Evolutionary conservation across 2,797 vertebrate species (phyloP).

Genomic region (Karalla daura): DNA sequence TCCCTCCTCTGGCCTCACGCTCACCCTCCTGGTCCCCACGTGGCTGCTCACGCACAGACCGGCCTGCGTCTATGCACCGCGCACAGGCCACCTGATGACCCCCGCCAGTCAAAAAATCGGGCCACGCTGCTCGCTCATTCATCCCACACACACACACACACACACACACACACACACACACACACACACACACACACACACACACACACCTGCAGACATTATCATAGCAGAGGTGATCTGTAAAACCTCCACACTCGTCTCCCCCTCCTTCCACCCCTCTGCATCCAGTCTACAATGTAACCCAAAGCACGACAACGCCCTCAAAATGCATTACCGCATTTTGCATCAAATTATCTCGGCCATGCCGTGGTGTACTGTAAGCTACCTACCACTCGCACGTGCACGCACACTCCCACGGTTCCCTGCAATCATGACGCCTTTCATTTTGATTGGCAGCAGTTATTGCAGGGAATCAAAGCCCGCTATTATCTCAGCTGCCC

Average conservation of each 20-base stretch:
- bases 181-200: conserved; percentile 23
- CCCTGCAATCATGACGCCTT: conserved; percentile 65
- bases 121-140: conserved; percentile 39
- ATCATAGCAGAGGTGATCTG: conserved; percentile 37
- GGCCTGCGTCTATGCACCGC: conserved; percentile 1
- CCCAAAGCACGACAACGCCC: conserved; percentile 6
- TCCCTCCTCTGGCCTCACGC: conserved; percentile 66
- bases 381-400: neutral
- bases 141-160: conserved; percentile 34
- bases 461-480: conserved; percentile 81
- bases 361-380: conserved; percentile 3
- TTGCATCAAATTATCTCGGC: conserved; percentile 33
- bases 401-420: conserved; percentile 32
- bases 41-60: conserved; percentile 15
- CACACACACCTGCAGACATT: conserved; percentile 33
- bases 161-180: conserved; percentile 9
- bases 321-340: conserved; percentile 23
- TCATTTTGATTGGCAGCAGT: conserved; percentile 80
- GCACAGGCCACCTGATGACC: conserved; percentile 45
- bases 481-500: conserved; percentile 80
- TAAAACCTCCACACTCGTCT: conserved; percentile 34
- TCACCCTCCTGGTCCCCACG: conserved; percentile 48
- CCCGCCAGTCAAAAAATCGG: conserved; percentile 54
- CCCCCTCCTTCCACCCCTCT: conserved; percentile 15
- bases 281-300: conserved; percentile 8